Evolutionary conservation across 2,888 invertebrate species (phyloP).

Genomic region (Lapara coniferarum): DNA sequence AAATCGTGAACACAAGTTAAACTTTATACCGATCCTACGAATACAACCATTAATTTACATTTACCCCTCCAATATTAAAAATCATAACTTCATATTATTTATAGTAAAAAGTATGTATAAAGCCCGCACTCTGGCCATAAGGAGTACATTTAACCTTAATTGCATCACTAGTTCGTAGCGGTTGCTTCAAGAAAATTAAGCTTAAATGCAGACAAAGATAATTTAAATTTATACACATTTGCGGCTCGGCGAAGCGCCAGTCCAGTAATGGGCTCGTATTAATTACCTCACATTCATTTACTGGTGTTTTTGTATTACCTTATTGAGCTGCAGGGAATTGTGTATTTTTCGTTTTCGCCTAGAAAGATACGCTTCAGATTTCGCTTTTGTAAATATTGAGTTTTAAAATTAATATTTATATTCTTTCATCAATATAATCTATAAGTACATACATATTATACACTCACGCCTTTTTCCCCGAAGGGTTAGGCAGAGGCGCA

Average conservation of each 20-base stretch:
- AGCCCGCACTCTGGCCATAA: neutral
- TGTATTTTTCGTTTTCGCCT: too few relatives aligned
- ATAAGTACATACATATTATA: too few relatives aligned
- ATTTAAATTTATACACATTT: constrained; percentile 23
- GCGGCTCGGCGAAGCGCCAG: constrained; percentile 19
- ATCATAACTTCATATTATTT: neutral
- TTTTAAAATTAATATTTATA: too few relatives aligned
- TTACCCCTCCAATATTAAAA: neutral
- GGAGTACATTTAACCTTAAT: neutral
- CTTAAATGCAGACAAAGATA: constrained; percentile 21
- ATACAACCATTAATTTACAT: too few relatives aligned
- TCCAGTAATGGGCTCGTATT: constrained; percentile 10
- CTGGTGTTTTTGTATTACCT: neutral
- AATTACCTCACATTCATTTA: neutral
- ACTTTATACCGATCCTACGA: too few relatives aligned
- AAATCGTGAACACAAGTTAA: too few relatives aligned
- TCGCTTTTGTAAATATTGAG: too few relatives aligned
- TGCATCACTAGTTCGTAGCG: constrained; percentile 16
- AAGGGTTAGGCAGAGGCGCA: too few relatives aligned
- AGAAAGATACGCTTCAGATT: too few relatives aligned
- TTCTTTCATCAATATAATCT: too few relatives aligned
- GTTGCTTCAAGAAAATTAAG: constrained; percentile 24
- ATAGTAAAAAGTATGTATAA: neutral
- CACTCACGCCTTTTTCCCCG: too few relatives aligned
- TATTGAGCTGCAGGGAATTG: neutral